Percentiles rank a stretch among this genome's conserved stretches.
Conservation (phyloP, 2,797 vertebrate species). For the Triplophysa bombifrons region DNA sequence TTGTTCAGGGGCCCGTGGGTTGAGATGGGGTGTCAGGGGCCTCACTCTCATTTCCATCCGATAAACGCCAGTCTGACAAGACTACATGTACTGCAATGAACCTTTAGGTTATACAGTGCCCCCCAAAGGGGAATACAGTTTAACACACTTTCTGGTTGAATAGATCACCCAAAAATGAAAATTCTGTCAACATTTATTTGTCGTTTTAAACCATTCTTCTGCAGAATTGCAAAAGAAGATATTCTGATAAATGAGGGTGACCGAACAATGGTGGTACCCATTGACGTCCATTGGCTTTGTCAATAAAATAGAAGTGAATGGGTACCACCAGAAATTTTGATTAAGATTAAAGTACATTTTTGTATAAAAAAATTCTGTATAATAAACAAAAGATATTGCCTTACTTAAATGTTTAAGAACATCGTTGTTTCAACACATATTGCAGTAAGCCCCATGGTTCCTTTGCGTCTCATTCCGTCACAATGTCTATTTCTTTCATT, state of each 20-base stretch:
- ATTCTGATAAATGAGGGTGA: too few relatives aligned
- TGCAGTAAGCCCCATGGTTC: too few relatives aligned
- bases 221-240: too few relatives aligned
- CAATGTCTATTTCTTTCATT: conserved; percentile 34
- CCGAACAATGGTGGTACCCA: too few relatives aligned
- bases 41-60: conserved; percentile 35
- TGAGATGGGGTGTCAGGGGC: conserved; percentile 24
- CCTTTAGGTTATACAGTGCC: not conserved
- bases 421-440: not conserved
- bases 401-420: not conserved
- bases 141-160: not conserved
- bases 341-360: not conserved
- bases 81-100: not conserved
- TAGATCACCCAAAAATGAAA: too few relatives aligned
- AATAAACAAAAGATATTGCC: not conserved
- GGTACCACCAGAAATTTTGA: too few relatives aligned
- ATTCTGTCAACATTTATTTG: too few relatives aligned
- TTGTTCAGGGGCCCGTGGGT: conserved; percentile 19
- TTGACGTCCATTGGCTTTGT: too few relatives aligned
- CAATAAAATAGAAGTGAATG: not conserved
- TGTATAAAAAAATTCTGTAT: not conserved
- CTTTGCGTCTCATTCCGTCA: conserved; percentile 1
- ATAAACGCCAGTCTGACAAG: conserved; percentile 11
- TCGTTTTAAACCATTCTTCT: too few relatives aligned
- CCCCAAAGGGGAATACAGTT: not conserved